Evolutionary conservation across 2,113 vertebrate genomes (phyloP).

Genomic region (Ifrita kowaldi): DNA sequence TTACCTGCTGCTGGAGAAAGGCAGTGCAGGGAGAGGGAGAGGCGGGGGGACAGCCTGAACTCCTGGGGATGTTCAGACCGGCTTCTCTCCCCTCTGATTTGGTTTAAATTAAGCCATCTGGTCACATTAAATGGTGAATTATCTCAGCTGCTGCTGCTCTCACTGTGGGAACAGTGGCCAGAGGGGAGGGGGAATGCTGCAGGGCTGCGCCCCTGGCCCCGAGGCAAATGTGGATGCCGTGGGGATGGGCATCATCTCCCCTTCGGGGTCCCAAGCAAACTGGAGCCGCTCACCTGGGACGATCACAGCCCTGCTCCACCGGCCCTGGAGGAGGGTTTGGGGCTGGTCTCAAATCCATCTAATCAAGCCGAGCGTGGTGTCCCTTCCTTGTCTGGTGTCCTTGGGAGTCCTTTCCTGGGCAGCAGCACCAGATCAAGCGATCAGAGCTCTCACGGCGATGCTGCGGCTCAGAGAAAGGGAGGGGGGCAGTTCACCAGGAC

Average conservation of each 20-base stretch:
- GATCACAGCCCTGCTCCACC: neutral
- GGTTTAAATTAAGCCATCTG: slow-evolving; percentile 71
- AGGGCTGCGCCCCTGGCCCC: neutral
- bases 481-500: fast-evolving
- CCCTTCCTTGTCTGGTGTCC: neutral
- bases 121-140: slow-evolving; percentile 60
- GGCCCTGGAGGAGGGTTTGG: neutral
- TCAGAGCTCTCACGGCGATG: fast-evolving
- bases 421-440: fast-evolving
- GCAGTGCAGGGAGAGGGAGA: neutral
- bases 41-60: neutral
- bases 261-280: fast-evolving
- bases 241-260: neutral
- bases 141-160: slow-evolving; percentile 30
- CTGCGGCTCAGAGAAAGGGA: fast-evolving
- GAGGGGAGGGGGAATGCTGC: neutral
- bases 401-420: neutral
- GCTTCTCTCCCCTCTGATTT: slow-evolving; percentile 25
- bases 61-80: neutral
- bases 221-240: fast-evolving
- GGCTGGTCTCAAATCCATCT: neutral
- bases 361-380: neutral
- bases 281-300: neutral
- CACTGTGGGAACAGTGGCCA: neutral
- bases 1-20: neutral